Evolutionary conservation across 2,797 vertebrate species (phyloP), one percentile per base, ranked within the genome.

Genomic region (Vireo griseus): DNA sequence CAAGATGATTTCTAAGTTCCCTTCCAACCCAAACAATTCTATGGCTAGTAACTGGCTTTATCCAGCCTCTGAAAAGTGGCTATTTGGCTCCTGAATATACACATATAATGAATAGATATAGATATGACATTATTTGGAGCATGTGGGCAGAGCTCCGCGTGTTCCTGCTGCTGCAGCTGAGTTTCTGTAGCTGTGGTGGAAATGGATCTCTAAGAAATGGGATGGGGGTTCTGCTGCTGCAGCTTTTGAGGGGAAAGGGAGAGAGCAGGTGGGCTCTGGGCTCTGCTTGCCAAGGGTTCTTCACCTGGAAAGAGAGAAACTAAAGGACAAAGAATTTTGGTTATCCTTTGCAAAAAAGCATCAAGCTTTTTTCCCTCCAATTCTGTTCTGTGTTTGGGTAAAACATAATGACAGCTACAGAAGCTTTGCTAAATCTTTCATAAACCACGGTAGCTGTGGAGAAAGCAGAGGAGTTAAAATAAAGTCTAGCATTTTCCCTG

Each of bases 201-300:
- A 84, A 33, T 24, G 25, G 6, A 45, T 68, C 45, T 42, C 42
- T 29, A 11, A 52, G 45, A 68, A 84, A 35, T 15, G 14, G n/a
- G 24, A 16, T 2, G 3, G 8, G 6, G 8, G 2, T 10, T 80
- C 26, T 74, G 29, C 33, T 50, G 29, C 48, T 75, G 45, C 6
- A 2, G 44, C 25, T 62, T 44, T 8, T 31, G 12, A 26, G 13
- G 31, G 6, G 5, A n/a, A 47, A 37, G 22, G 35, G 28, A n/a
- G 11, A 22, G 22, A 63, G 50, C 25, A 26, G 33, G 13, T 1
- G 0, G 9, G 5, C 31, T 48, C 35, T 0, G 0, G 14, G 28
- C 16, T 66, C 31, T 77, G 44, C 45, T 66, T 50, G 12, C 24
- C 40, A 71, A 29, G 16, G 6, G 6, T 9, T 48, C 58, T 44